Evolutionary conservation across 2,888 invertebrate species (phyloP).

Genomic region (Antheraea assamensis): DNA sequence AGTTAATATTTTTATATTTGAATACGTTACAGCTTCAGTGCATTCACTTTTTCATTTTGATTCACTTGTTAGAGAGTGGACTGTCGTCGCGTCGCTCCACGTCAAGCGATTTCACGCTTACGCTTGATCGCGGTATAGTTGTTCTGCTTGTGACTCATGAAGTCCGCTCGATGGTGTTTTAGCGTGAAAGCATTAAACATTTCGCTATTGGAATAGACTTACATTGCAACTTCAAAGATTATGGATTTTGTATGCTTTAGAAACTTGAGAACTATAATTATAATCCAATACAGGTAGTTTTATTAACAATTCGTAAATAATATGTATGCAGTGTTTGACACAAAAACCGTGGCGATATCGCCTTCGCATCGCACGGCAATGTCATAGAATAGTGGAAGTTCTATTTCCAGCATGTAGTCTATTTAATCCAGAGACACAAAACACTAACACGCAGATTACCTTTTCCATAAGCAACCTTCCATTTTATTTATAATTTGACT

Average conservation of each 20-base stretch:
- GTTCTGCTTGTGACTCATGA: neutral
- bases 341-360: neutral
- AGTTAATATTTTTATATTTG: neutral
- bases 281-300: neutral
- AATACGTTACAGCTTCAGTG: neutral
- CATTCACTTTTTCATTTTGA: neutral
- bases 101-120: neutral
- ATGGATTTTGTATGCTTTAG: neutral
- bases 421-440: neutral
- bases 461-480: neutral
- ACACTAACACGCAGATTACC: neutral
- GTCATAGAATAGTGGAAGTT: neutral
- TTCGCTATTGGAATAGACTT: neutral
- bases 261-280: neutral
- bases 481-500: constrained; percentile 29
- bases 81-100: neutral
- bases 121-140: too few species aligned
- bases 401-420: neutral
- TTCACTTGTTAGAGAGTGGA: neutral
- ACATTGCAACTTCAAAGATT: neutral
- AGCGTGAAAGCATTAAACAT: neutral
- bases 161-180: neutral
- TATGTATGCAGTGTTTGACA: neutral
- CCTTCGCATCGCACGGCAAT: neutral
- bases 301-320: neutral